phyloP scores from a whole-genome alignment of 2,113 vertebrate species.

The Phocoena sinus region DNA sequence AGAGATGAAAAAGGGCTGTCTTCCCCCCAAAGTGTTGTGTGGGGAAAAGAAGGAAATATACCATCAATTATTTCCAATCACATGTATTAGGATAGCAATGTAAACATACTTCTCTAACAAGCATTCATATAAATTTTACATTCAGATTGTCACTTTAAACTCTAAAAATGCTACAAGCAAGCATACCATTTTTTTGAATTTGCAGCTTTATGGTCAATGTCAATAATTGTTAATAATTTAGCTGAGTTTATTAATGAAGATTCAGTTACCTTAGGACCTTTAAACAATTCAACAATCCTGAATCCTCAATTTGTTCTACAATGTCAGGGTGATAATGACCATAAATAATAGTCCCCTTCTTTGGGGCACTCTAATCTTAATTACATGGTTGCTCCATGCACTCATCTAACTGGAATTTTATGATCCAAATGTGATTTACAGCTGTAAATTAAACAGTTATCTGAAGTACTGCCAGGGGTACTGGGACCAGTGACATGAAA shows the following conservation, averaged over 20 bases:
- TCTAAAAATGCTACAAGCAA: not conserved
- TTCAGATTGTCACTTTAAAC: not conserved
- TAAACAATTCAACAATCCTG: not conserved
- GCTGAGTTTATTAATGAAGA: not conserved
- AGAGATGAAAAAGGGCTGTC: not conserved
- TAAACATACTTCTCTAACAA: not conserved
- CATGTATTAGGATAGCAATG: not conserved
- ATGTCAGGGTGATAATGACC: not conserved
- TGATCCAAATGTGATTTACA: constrained; percentile 53
- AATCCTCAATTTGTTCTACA: not conserved
- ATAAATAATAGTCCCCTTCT: not conserved
- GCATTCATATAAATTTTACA: not conserved
- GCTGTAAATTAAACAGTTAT: constrained; percentile 61
- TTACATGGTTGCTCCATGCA: constrained; percentile 35
- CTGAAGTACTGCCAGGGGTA: not conserved
- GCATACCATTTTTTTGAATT: not conserved
- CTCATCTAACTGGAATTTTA: constrained; percentile 37
- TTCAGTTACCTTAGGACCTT: not conserved
- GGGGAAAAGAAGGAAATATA: not conserved
- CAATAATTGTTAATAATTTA: constrained; percentile 16
- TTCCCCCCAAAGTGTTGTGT: not conserved
- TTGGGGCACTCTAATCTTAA: not conserved
- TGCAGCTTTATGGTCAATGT: not conserved
- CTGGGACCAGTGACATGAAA: constrained; percentile 24
- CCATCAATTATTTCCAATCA: not conserved